Evolutionary conservation across 2,888 invertebrate genomes (phyloP).

Genomic region (Pandemis cinnamomeana): DNA sequence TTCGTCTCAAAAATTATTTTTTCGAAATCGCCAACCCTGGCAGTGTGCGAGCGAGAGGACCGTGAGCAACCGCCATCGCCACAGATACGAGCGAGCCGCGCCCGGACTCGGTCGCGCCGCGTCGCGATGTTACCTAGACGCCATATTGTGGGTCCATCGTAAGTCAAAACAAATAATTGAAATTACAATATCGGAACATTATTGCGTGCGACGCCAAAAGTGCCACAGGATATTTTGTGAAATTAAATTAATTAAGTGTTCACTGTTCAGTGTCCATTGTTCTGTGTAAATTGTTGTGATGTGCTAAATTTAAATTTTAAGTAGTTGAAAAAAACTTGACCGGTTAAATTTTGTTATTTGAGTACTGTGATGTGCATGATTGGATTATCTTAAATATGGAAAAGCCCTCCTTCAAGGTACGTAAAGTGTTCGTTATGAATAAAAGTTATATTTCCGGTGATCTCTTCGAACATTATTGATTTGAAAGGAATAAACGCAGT

Average conservation of each 20-base stretch:
- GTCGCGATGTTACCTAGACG: conserved; percentile 70
- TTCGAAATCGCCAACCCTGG: conserved; percentile 63
- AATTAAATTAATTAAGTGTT: conserved; percentile 9
- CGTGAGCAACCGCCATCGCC: conserved; percentile 53
- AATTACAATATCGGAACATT: conserved; percentile 7
- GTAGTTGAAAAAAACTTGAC: conserved; percentile 58
- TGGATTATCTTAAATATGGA: conserved; percentile 73
- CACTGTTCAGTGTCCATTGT: background rate
- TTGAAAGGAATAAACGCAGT: background rate
- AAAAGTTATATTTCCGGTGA: conserved; percentile 2
- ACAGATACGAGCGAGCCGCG: conserved; percentile 72
- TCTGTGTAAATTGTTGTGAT: conserved; percentile 25
- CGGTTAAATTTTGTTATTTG: conserved; percentile 55
- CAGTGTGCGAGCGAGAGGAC: conserved; percentile 76
- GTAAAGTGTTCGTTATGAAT: conserved; percentile 27
- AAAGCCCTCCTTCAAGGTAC: conserved; percentile 78
- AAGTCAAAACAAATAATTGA: conserved; percentile 51
- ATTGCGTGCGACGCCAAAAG: background rate
- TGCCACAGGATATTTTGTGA: conserved; percentile 6
- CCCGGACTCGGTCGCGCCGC: conserved; percentile 67
- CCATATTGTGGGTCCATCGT: conserved; percentile 71
- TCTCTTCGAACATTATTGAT: background rate
- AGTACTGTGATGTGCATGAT: conserved; percentile 53
- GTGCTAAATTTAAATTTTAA: conserved; percentile 57
- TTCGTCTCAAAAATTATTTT: conserved; percentile 5